A percentile compares a stretch with the other conserved stretches of the same genome.
Conservation (phyloP, 2,888 invertebrate species). For the Conops quadrifasciatus region DNA sequence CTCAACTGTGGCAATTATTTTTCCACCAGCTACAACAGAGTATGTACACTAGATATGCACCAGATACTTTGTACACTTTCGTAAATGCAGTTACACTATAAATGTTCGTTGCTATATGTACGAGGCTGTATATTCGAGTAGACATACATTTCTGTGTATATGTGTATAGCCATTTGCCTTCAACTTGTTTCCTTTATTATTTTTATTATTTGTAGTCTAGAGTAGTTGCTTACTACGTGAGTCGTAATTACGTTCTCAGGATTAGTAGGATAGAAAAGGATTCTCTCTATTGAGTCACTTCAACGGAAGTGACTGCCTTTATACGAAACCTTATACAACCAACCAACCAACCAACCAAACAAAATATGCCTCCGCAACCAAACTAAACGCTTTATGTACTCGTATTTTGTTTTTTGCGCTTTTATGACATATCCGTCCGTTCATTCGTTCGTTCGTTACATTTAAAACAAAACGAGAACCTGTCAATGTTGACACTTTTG, state of each 20-base stretch:
- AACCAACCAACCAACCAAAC: slow-evolving; percentile 30
- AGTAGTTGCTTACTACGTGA: not conserved
- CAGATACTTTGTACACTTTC: too few relatives aligned
- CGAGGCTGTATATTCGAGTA: not conserved
- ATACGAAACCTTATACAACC: slow-evolving; percentile 1
- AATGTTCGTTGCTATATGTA: too few relatives aligned
- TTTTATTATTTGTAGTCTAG: too few relatives aligned
- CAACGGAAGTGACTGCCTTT: not conserved
- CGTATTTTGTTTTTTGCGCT: not conserved
- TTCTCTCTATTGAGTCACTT: not conserved
- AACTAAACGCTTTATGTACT: slow-evolving; percentile 1
- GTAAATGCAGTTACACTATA: too few relatives aligned
- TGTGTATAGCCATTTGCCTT: not conserved
- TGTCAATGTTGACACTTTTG: slow-evolving; percentile 32
- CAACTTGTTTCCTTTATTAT: not conserved
- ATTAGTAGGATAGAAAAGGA: not conserved
- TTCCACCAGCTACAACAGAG: not conserved
- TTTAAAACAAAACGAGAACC: slow-evolving; percentile 2
- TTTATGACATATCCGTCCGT: slow-evolving; percentile 22
- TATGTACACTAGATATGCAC: too few relatives aligned
- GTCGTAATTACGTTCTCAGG: not conserved
- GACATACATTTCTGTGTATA: not conserved
- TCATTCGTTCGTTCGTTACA: slow-evolving; percentile 18
- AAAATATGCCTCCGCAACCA: slow-evolving; percentile 12
- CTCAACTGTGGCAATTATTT: not conserved